A percentile compares a stretch with the other conserved stretches of the same genome.
These are phyloP conservation scores for Parauchenoglanis punctatus DNA, from an alignment of 2,797 vertebrate genomes.

Conservation along the genomic window DNA sequence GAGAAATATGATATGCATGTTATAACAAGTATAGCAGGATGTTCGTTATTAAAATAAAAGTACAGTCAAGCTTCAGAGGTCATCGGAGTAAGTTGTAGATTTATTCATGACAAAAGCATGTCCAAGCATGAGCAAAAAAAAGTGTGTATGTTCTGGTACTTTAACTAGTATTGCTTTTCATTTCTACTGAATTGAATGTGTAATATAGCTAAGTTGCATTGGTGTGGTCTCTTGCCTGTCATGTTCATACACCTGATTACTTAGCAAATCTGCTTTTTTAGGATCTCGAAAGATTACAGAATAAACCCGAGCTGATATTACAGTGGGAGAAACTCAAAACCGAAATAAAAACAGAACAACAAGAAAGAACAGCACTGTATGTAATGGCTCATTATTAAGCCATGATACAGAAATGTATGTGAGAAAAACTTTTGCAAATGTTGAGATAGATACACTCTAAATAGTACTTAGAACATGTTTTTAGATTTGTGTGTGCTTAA, in stretches of 20 bases:
- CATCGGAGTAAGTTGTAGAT: background rate
- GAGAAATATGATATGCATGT: background rate
- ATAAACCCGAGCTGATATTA: background rate
- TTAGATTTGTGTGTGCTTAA: no score
- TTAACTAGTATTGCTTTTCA: background rate
- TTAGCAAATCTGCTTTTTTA: background rate
- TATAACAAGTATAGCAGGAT: background rate
- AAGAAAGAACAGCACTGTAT: background rate
- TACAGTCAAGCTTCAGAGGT: background rate
- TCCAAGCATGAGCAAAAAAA: background rate
- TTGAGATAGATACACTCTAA: background rate
- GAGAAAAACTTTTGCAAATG: background rate
- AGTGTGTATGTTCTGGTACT: background rate
- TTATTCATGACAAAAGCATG: background rate
- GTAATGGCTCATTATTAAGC: background rate
- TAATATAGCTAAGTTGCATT: background rate
- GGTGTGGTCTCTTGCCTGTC: background rate
- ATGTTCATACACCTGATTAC: background rate
- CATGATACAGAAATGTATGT: background rate
- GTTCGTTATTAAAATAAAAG: background rate
- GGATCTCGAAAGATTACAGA: background rate
- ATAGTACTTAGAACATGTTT: background rate
- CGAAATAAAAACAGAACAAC: background rate
- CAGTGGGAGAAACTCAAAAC: background rate
- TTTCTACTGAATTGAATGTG: background rate